Base-by-base conservation (phyloP, 2,113 vertebrate species). In the Craseonycteris thonglongyai region DNA sequence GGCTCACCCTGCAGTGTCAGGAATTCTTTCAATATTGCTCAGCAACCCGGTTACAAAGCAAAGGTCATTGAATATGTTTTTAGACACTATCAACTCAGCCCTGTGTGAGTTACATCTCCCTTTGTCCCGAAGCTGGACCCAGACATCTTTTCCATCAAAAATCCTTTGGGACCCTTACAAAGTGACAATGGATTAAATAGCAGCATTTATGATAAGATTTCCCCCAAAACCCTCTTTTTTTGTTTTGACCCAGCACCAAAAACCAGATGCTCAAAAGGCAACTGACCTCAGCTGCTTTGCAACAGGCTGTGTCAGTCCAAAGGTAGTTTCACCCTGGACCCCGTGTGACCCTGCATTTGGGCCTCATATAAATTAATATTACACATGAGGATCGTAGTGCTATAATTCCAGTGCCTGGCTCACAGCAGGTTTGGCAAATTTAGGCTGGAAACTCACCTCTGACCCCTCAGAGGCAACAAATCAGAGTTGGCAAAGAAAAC, bases 111-210 rank as follows among this genome's bases (percentile, higher is more conserved):
- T 97, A 66, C 84, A 47, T 95, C 83, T 97, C 86, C 93, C 95
- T 96, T 97, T 98, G 96, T 98, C 92, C 66, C 13, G 92, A 96
- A 97, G 96, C 42, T 88, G 81, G 80, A 59, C 51, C 18, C 69
- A 86, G 97, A 96, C 97, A 98, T 98, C 58, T 98, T 98, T 97
- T 96, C 97, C 97, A 96, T 97, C 96, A 98, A 97, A 97, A 98
- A 97, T 97, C 97, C 97, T 98, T 93, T 97, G 96, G 96, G 95
- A 91, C 96, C 96, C 94, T 95, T 97, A 95, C 97, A 97, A 97
- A 97, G 84, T 98, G 97, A 97, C 97, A 97, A 97, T 93, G 96
- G 97, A 97, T 97, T 97, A 97, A 98, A 98, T 97, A 97, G 96
- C 96, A 97, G 96, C 97, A 96, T 97, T 98, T 98, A 95, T 68